Base-by-base conservation (phyloP, 2,888 invertebrate species). In the Acanthacorydalis orientalis region DNA sequence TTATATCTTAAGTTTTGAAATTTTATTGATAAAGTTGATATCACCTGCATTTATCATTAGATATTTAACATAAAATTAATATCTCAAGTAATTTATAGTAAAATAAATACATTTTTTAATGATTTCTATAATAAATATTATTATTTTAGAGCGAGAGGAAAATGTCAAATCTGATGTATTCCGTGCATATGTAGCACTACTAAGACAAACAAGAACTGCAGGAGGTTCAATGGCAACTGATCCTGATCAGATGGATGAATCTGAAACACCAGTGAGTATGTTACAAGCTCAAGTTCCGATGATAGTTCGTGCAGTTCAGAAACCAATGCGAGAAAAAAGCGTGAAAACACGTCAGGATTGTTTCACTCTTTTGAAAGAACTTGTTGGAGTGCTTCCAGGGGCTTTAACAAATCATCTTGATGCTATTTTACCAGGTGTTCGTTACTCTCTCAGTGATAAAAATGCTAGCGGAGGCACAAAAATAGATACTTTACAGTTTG, bases 141-240 rank as follows among this genome's bases (percentile, higher is more conserved):
- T n/a, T 49, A 15, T 48, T 37, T 46, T 62, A 84, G 96, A 97
- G 65, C 79, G 97, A 34, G 98, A 99, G 67, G 98, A 99, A 68
- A 98, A 96, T 64, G 98, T 99, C 0, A 96, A 97, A 61, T 91
- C 92, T 31, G 97, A 98, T 62, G 92, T 99, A 52, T 87, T 98
- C 62, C 89, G 92, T 60, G 95, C 96, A 0, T 97, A 95, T 63
- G 86, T 95, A 48, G 89, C 96, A 1, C 68, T 99, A 37, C 64
- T 98, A 53, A 77, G 86, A 51, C 95, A 95, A 61, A 96, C 97
- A 0, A 77, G 83, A 47, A 82, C 78, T 1, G 70, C 73, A 32
- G 70, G 72, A 12, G 75, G 75, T 10, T 23, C 23, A 23, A 75
- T 75, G 12, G 66, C 80, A 0, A 72, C 77, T 49, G 77, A 83